Evolutionary conservation across 2,888 invertebrate genomes (phyloP).

Genomic region (Drosophila sordidapex): DNA sequence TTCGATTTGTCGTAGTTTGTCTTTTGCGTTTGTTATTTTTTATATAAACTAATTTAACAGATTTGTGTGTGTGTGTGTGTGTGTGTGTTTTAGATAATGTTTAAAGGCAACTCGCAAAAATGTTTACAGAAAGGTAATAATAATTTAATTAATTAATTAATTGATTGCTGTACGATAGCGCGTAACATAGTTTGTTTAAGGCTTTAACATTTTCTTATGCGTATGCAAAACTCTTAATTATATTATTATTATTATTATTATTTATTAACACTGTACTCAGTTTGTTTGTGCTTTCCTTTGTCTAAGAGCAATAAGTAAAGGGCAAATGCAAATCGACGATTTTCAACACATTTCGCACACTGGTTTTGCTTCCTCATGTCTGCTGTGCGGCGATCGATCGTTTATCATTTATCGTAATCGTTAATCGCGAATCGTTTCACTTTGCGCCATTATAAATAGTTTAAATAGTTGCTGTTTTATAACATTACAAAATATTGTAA

Average conservation of each 20-base stretch:
- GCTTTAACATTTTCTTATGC: slow-evolving; percentile 30
- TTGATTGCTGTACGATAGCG: slow-evolving; percentile 42
- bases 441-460: slow-evolving; percentile 34
- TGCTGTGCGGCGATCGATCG: neutral
- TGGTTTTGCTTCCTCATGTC: neutral
- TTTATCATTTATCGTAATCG: slow-evolving; percentile 5
- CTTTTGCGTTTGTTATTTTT: slow-evolving; percentile 4
- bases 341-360: neutral
- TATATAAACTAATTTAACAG: slow-evolving; percentile 46
- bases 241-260: slow-evolving; percentile 17
- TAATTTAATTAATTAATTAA: slow-evolving; percentile 42
- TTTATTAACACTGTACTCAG: slow-evolving; percentile 59
- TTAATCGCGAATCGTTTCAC: slow-evolving; percentile 2
- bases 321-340: slow-evolving; percentile 12
- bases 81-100: slow-evolving; percentile 11
- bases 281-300: slow-evolving; percentile 11
- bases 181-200: slow-evolving; percentile 19
- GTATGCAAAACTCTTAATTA: slow-evolving; percentile 23
- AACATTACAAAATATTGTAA: slow-evolving; percentile 22
- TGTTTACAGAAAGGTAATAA: slow-evolving; percentile 41
- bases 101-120: slow-evolving; percentile 49
- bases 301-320: slow-evolving; percentile 4
- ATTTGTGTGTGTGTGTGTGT: slow-evolving; percentile 4
- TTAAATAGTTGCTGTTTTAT: slow-evolving; percentile 44
- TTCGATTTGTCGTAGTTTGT: slow-evolving; percentile 18